A percentile compares a stretch with the other conserved stretches of the same genome.
phyloP scores from a whole-genome alignment of 1,140 invertebrate species.

The Caerostris darwini region DNA sequence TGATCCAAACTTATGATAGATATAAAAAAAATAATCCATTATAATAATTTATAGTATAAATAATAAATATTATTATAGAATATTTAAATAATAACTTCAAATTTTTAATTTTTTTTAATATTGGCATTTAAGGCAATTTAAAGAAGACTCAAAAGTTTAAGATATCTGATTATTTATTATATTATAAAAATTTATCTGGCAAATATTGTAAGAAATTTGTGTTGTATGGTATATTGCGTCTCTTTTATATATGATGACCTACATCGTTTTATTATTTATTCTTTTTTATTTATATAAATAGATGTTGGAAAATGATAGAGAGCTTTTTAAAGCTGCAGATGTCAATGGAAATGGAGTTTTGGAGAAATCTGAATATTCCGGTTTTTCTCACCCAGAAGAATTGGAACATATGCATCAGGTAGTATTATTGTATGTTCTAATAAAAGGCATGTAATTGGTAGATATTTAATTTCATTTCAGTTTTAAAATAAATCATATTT shows the following conservation, averaged over 20 bases:
- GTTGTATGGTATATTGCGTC: too few species aligned
- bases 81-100: neutral
- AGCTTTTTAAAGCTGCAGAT: slow-evolving; percentile 94
- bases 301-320: slow-evolving; percentile 88
- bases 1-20: too few species aligned
- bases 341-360: slow-evolving; percentile 90
- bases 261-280: too few species aligned
- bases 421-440: slow-evolving; percentile 77
- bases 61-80: neutral
- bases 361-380: slow-evolving; percentile 90
- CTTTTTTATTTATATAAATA: slow-evolving; percentile 75
- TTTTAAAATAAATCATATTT: neutral
- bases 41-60: too few species aligned
- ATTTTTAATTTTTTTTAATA: neutral
- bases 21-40: too few species aligned
- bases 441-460: neutral
- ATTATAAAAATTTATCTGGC: too few species aligned
- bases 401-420: slow-evolving; percentile 91
- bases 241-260: too few species aligned
- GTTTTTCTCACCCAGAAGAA: slow-evolving; percentile 97
- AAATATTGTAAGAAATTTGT: too few species aligned
- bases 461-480: neutral
- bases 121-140: neutral
- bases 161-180: too few species aligned
- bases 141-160: neutral